These are phyloP conservation scores for Allacma fusca DNA, from an alignment of 2,888 invertebrate species.

Conservation along the genomic window DNA sequence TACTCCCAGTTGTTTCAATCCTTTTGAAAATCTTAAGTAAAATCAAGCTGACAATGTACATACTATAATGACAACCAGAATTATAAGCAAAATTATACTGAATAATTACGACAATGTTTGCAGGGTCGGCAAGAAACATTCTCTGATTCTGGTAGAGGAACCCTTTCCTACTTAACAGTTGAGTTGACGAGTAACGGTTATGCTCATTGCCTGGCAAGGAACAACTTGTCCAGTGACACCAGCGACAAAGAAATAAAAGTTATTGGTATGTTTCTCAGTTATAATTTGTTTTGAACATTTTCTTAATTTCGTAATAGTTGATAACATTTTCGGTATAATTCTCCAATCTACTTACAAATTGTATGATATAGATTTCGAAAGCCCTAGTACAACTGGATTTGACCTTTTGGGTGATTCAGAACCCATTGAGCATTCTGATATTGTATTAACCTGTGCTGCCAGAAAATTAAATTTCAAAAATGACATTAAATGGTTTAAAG, in stretches of 20 bases:
- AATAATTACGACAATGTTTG: no score
- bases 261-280: conserved; percentile 10
- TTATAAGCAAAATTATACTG: no score
- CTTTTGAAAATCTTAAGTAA: no score
- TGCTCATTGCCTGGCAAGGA: background rate
- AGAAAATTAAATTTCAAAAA: conserved; percentile 68
- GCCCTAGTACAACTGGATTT: conserved; percentile 66
- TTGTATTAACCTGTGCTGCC: conserved; percentile 70
- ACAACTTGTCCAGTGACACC: background rate
- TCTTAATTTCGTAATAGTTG: no score
- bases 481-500: conserved; percentile 67
- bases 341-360: background rate
- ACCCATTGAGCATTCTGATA: conserved; percentile 69
- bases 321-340: no score
- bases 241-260: background rate
- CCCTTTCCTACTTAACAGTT: background rate
- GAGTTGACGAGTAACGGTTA: background rate
- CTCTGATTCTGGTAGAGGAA: background rate
- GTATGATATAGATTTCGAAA: conserved; percentile 62
- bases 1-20: no score
- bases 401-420: conserved; percentile 62
- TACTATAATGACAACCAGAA: no score
- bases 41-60: no score
- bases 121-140: background rate
- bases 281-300: background rate